These are phyloP conservation scores for Lasioglossum marginatum DNA, from an alignment of 2,888 invertebrate species.

Conservation along the genomic window DNA sequence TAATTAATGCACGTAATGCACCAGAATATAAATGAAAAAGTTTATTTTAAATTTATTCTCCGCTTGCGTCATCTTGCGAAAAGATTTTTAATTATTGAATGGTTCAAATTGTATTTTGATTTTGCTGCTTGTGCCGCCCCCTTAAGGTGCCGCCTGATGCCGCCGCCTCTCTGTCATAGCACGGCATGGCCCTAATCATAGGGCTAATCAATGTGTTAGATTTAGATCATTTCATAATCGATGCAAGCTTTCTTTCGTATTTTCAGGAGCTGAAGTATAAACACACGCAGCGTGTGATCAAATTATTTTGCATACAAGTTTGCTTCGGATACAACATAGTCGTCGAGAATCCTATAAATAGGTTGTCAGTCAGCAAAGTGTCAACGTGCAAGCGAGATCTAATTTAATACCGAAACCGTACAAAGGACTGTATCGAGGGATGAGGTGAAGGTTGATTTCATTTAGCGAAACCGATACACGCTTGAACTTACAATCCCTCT, in stretches of 20 bases:
- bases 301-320: background rate
- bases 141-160: no score
- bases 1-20: no score
- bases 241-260: background rate
- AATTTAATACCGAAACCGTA: background rate
- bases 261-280: background rate
- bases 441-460: constrained; percentile 2
- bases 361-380: background rate
- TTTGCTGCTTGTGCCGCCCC: no score
- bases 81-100: no score
- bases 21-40: no score
- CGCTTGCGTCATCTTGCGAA: no score
- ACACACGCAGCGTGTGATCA: no score
- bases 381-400: background rate
- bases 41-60: no score
- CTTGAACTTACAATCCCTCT: background rate
- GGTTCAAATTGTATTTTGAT: no score
- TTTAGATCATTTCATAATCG: background rate
- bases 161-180: no score
- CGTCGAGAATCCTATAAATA: background rate
- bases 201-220: background rate
- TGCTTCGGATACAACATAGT: background rate
- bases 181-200: no score
- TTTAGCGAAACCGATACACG: background rate
- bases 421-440: background rate